Base-by-base conservation (phyloP, 2,113 vertebrate species). In the Bucco capensis region DNA sequence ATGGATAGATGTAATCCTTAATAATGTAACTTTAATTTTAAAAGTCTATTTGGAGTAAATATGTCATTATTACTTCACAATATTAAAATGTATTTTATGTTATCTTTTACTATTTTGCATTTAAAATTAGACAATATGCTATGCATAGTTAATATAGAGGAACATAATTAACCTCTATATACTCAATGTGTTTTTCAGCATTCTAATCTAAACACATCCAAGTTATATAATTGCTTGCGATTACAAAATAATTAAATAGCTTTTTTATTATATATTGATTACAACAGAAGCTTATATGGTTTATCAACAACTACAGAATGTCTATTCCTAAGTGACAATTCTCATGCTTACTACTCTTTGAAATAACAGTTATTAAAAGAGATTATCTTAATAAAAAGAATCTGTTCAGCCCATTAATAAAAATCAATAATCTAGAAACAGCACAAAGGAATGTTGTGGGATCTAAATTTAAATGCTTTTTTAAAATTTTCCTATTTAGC, bases 161-260 rank as follows among this genome's bases (percentile, higher is more conserved):
- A 93, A 92, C 57, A 71, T 73, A 96, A 96, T 95, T 97, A 94
- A 95, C 76, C 88, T 96, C 79, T 93, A 46, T 77, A 95, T 79
- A 19, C 44, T 82, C 44, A 61, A 46, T 79, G 31, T 51, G n/a
- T 90, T 86, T 57, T 89, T 86, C 44, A 91, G 18, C 33, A 90
- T 77, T 84, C 33, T 86, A 92, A 94, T 84, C 15, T 92, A 89
- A 92, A 69, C 10, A 62, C 50, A 14, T 78, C 89, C 37, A 54
- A 83, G 49, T 58, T 76, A 92, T 7, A 77, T 76, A 77, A 96
- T 95, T 91, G 57, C 38, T 86, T 85, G n/a, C 4, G 92, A 79
- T 96, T 81, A 94, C 84, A 73, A 90, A 88, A 85, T 73, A 89
- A 94, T 81, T 86, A 83, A 82, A 75, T 33, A 37, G 2, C 2